Conservation (phyloP, 2,888 invertebrate species). For the Esperia sulphurella region DNA sequence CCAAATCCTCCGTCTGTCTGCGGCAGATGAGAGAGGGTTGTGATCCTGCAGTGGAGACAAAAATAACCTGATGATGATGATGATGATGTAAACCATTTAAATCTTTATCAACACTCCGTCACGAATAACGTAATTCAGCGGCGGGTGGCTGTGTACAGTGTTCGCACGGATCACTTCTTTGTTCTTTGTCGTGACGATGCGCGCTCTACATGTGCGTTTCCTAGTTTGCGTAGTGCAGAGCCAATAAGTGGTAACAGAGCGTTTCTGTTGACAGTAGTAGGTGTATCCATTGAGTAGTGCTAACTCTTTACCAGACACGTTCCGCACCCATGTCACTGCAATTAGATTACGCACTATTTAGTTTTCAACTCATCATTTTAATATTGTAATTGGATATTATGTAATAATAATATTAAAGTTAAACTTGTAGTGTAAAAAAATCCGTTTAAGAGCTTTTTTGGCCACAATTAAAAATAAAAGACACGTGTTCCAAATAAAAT, state of each 20-base stretch:
- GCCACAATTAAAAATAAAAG: too few relatives aligned
- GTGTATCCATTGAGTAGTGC: conserved; percentile 33
- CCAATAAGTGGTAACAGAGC: conserved; percentile 22
- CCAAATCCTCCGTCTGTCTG: too few relatives aligned
- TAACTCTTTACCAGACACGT: conserved; percentile 24
- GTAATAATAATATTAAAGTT: too few relatives aligned
- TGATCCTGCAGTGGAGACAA: too few relatives aligned
- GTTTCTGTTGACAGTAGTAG: conserved; percentile 22
- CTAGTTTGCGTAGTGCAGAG: conserved; percentile 16
- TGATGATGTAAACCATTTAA: not conserved
- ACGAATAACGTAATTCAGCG: not conserved
- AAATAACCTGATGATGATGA: too few relatives aligned
- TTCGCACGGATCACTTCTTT: conserved; percentile 1
- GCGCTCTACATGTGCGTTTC: conserved; percentile 3
- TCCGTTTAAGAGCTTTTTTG: too few relatives aligned
- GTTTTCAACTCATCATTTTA: too few relatives aligned
- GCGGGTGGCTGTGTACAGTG: conserved; percentile 2
- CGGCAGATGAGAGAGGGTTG: too few relatives aligned
- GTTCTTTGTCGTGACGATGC: conserved; percentile 1
- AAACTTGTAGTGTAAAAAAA: too few relatives aligned
- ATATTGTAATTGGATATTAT: too few relatives aligned
- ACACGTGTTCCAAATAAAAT: too few relatives aligned
- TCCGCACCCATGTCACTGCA: conserved; percentile 25
- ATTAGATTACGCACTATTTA: too few relatives aligned
- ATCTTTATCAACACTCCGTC: conserved; percentile 3